These are phyloP conservation scores for Saccostrea cuccullata DNA, from an alignment of 1,140 invertebrate genomes.

Conservation along the genomic window DNA sequence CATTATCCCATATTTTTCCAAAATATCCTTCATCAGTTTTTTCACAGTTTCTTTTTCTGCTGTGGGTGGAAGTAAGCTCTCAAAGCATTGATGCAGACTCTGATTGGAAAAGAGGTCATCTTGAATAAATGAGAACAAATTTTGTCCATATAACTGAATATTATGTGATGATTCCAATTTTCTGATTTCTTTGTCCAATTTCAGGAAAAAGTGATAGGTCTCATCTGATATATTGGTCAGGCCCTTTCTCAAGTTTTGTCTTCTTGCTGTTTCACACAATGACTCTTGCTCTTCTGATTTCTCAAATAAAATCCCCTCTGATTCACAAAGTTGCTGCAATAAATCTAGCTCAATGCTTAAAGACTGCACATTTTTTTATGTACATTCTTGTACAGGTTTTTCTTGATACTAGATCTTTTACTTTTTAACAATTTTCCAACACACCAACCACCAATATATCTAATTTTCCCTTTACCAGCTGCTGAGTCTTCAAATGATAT, in stretches of 20 bases:
- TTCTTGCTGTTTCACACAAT: background rate
- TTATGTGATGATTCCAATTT: background rate
- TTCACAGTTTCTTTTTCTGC: background rate
- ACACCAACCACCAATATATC: too few relatives aligned
- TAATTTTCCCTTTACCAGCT: too few relatives aligned
- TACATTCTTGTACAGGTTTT: too few relatives aligned
- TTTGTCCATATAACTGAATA: constrained; percentile 1
- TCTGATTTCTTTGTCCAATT: constrained; percentile 14
- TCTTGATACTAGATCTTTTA: background rate
- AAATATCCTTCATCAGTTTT: background rate
- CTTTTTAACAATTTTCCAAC: too few relatives aligned
- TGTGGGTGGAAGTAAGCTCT: background rate
- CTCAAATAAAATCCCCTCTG: too few relatives aligned
- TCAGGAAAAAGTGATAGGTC: background rate
- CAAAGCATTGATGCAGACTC: background rate
- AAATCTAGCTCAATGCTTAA: too few relatives aligned
- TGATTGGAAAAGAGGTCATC: background rate
- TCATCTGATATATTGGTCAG: constrained; percentile 28
- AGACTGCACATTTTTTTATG: too few relatives aligned
- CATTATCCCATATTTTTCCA: background rate
- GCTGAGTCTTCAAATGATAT: too few relatives aligned
- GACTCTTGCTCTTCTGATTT: too few relatives aligned
- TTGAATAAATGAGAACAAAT: background rate
- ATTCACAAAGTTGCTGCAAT: too few relatives aligned
- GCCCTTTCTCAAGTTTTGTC: constrained; percentile 2